Evolutionary conservation across 2,797 vertebrate species (phyloP), one percentile per base, ranked within the genome.

Genomic region (Sphenopsis melanotis): DNA sequence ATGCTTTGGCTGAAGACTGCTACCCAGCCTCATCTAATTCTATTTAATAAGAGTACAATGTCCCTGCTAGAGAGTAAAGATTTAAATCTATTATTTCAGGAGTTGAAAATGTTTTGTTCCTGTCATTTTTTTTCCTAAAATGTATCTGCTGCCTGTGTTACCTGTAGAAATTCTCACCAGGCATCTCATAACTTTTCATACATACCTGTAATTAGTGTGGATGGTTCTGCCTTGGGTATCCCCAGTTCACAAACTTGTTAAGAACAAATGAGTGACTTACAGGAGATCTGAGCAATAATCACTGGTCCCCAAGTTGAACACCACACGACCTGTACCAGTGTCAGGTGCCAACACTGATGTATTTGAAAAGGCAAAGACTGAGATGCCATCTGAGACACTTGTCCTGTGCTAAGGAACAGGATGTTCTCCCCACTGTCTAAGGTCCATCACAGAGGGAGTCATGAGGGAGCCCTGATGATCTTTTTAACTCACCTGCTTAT

Each of bases 301-400:
- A 32, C 76, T 12, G 84, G 79, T 94, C 89, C 92, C 69, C 89
- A 83, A 44, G 89, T 3, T 72, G 91, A 96, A 27, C 72, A 63
- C 39, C 17, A 1, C 57, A 72, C 49, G 82, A 42, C 61, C 94
- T 92, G 92, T 95, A 92, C 79, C 32, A n/a, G 50, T 92, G 93
- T 95, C 92, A 93, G 56, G 72, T 95, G 93, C 59, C 89, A 94
- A 83, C 89, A 78, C 84, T 90, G 84, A 89, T 96, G 94, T 88
- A 50, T 93, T 78, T 94, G 95, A 93, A 91, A 95, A 96, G 89
- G 85, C 87, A 92, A 90, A 88, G 92, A 79, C 91, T 95, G 65
- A 96, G 89, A 82, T 70, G 79, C 89, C 47, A 3, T 41, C 52
- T 39, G 72, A 90, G 92, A 89, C 87, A 87, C 70, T 81, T 88